These are phyloP conservation scores for Didymodactylos carnosus DNA, from an alignment of 2,888 invertebrate genomes.

Conservation along the genomic window DNA sequence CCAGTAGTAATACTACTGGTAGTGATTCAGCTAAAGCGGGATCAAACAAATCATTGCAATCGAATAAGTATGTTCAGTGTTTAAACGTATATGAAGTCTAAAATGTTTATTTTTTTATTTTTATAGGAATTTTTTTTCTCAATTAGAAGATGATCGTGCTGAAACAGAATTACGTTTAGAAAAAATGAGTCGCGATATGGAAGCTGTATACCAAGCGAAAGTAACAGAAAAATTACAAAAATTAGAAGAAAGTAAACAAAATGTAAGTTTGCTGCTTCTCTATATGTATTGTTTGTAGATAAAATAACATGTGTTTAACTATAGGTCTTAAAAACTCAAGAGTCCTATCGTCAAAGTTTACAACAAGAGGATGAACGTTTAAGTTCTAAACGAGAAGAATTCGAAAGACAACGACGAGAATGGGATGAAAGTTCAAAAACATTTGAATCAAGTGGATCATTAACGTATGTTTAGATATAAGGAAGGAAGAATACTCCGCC, in stretches of 20 bases:
- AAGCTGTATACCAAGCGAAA: constrained; percentile 11
- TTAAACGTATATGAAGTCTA: not conserved
- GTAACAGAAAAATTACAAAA: constrained; percentile 10
- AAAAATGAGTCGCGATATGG: constrained; percentile 13
- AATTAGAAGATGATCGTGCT: constrained; percentile 5
- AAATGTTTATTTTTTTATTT: not conserved
- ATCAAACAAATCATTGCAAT: not conserved
- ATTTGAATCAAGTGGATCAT: not conserved
- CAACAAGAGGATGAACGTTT: constrained; percentile 13
- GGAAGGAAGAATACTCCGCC: no score
- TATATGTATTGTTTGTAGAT: not conserved
- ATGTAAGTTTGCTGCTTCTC: not conserved
- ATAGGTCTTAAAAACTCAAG: not conserved
- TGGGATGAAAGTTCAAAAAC: constrained; percentile 5
- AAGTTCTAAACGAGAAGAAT: not conserved
- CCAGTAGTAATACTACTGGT: not conserved
- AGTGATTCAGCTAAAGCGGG: not conserved
- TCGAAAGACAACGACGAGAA: constrained; percentile 1
- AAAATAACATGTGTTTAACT: not conserved
- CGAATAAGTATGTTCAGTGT: not conserved
- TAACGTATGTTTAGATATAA: no score
- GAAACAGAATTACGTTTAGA: constrained; percentile 9
- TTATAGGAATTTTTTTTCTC: constrained; percentile 1
- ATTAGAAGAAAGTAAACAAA: constrained; percentile 5
- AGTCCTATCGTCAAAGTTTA: constrained; percentile 3